Base-by-base conservation (phyloP, 2,888 invertebrate species). In the Lepidocyrtinus sp. region DNA sequence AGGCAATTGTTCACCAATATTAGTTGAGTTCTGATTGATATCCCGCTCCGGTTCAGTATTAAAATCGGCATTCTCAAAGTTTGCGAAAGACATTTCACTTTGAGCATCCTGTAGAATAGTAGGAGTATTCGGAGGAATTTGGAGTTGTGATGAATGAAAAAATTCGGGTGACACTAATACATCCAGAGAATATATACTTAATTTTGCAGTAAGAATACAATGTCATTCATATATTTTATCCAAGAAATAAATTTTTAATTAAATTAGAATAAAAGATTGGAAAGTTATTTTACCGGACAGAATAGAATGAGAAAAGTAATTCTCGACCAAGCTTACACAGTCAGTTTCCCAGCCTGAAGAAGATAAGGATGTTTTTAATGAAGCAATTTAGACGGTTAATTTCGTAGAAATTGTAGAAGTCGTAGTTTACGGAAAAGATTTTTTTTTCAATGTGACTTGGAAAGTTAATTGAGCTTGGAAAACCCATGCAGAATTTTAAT, bases 241-340 rank as follows among this genome's bases (percentile, higher is more conserved):
- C n/a, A n/a, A n/a, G n/a, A n/a, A n/a, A n/a, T n/a, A n/a, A n/a
- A n/a, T n/a, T n/a, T n/a, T 36, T 36, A 9, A 36, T 36, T 9
- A 36, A 36, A 36, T 12, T 36, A 36, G 36, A 9, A 55, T 21
- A 2, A 21, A 3, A 59, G 59, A 5, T 15, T 9, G 2, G 22
- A 59, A 21, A 59, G n/a, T 59, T 59, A 59, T 59, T n/a, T 79
- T 79, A 79, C 79, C 79, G 19, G 79, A 73, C 17, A 79, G 65
- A 64, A 79, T 25, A 79, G 74, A 79, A 24, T 74, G 50, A 55
- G 73, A 79, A 62, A 79, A 36, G 63, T 27, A 64, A 19, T 73
- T 55, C 64, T 69, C 74, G 63, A 61, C 74, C 74, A 79, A 79
- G 17, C 27, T 46, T n/a, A 74, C 61, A 63, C 74, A 73, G 9